Evolutionary conservation across 1,140 invertebrate genomes (phyloP), one percentile per base, ranked within the genome.

Genomic region (Drosophila trapezifrons): DNA sequence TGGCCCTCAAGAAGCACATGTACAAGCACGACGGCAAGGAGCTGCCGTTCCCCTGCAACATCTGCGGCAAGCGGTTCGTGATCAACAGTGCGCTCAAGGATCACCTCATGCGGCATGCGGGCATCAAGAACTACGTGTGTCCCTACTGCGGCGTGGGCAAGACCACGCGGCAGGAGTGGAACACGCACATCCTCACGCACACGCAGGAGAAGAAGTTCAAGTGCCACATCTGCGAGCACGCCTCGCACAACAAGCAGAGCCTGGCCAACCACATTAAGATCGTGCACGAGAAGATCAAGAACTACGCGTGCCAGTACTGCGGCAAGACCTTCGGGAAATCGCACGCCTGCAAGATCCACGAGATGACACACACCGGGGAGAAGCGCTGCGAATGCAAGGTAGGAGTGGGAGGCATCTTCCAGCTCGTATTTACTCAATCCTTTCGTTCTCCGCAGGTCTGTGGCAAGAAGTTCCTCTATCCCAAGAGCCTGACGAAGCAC

Each of bases 1-100:
- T 90, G 87, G 90, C 90, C 2, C 64, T 91, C 6, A 91, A 91
- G 51, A 91, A 94, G 59, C 94, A 94, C 63, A 94, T 93, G 63
- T 93, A 93, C 49, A 94, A 93, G 20, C 93, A 94, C 51, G 89
- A 90, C 67, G 93, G 93, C 13, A 93, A 93, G 29, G 93, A 94
- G 78, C 92, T 93, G 40, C 94, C 93, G 0, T 94, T 93, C 42
- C 92, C 93, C 1, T 94, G 94, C 71, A 93, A 94, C 55, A 94
- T 93, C 2, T 94, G 94, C 63, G 93, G 93, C 46, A 91, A 92
- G 56, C 74, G 86, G n/a, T 92, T 92, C 57, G 84, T 90, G 6
- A 90, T 90, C 4, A 92, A 92, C 45, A 89, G 84, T 27, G 84
- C 84, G 0, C 64, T 92, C 13, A 92, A 91, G 55, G 87, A 91